These are phyloP conservation scores for Blastobasis adustella DNA, from an alignment of 2,888 invertebrate species.

Conservation along the genomic window DNA sequence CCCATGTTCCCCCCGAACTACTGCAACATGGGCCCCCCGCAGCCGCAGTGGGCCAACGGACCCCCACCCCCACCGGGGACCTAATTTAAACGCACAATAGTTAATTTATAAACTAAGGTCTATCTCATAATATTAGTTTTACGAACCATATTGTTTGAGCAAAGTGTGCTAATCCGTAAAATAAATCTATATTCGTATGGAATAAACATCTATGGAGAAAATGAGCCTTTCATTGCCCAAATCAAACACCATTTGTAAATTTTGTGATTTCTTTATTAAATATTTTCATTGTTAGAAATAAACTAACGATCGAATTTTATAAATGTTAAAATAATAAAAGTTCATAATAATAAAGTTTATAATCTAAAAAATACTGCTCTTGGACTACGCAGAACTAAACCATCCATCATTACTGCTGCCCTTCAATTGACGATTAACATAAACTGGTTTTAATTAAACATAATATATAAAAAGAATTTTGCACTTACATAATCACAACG, in stretches of 20 bases:
- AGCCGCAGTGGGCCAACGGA: constrained; percentile 44
- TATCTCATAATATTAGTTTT: constrained; percentile 35
- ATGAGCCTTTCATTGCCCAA: constrained; percentile 13
- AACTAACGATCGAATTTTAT: constrained; percentile 72
- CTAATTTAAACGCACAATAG: constrained; percentile 29
- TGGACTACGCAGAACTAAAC: constrained; percentile 66
- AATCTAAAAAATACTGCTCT: constrained; percentile 73
- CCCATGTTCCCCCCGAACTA: constrained; percentile 41
- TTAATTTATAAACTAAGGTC: constrained; percentile 18
- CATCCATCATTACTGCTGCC: constrained; percentile 56
- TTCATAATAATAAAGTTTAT: constrained; percentile 64
- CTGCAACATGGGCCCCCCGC: constrained; percentile 33
- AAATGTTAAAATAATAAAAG: constrained; percentile 65
- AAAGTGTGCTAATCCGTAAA: constrained; percentile 68
- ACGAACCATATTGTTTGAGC: constrained; percentile 33
- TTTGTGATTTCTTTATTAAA: constrained; percentile 74
- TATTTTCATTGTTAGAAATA: constrained; percentile 73
- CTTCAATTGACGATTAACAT: constrained; percentile 49
- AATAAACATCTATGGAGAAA: constrained; percentile 38
- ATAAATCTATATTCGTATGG: constrained; percentile 65
- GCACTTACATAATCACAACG: constrained; percentile 73
- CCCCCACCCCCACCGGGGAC: constrained; percentile 59
- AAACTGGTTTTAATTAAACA: constrained; percentile 45
- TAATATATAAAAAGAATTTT: constrained; percentile 56
- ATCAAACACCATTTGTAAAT: constrained; percentile 41